Base-by-base conservation (phyloP, 37 sponge, comb jelly and placozoan genomes). In the Beroe forskalii region DNA sequence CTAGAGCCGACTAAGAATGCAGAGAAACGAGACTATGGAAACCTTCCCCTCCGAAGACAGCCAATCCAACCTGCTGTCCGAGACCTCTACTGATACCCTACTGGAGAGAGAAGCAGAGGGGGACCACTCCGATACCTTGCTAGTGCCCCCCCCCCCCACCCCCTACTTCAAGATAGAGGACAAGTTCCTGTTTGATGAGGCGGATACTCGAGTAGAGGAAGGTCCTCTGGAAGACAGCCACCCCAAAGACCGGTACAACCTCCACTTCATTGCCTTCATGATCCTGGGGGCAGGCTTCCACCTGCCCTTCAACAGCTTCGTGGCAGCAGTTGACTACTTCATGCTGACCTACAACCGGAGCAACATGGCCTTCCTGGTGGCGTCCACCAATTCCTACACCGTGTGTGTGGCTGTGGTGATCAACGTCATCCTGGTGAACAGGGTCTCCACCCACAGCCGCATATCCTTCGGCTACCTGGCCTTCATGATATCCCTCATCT, bases 251-350 rank as follows among this genome's bases (percentile, higher is more conserved):
- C 48, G 80, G 9, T 93, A 67, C 35, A 23, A 92, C 40, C 64
- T 90, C 35, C 89, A 92, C 23, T 96, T 94, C 92, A 67, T 96
- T 35, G 61, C 92, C 24, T 67, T 94, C 72, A 36, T 96, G 35
- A 24, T 96, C 31, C 90, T 89, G 0, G 95, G 95, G 0, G 92
- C 93, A 30, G 96, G 96, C 0, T 92, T 96, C 42, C 94, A 95
- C 60, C 92, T 93, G 75, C 96, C 96, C 40, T 96, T 90, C 91
- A 92, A 80, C 90, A 91, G 92, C 62, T 95, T 80, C 66, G 83
- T 96, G 27, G 80, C 95, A 28, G 96, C 94, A 32, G 90, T 93
- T 12, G 96, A 96, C 92, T 96, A 96, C 62, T 96, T 96, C 92
- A 62, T 90, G 66, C 91, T 89, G 48, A 91, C 93, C 83, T 96